Base-by-base conservation (phyloP, 2,113 vertebrate genomes). In the Sardina pilchardus region DNA sequence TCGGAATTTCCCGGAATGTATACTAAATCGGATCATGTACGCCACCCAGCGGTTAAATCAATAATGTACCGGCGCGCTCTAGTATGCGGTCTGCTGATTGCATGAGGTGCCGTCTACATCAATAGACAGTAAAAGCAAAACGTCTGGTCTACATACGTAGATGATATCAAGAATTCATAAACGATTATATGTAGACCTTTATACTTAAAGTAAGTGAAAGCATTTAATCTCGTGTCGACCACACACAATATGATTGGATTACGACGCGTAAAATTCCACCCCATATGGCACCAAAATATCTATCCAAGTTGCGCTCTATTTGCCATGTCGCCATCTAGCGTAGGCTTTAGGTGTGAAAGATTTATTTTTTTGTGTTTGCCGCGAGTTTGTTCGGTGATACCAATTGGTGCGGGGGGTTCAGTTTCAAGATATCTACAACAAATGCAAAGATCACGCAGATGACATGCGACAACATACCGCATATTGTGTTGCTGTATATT, bases 351-450 rank as follows among this genome's bases (percentile, higher is more conserved):
- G 19, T 59, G 53, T 59, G 53, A 6, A 4, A 6, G 19, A 4
- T 56, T 56, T 56, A 59, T 86, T 86, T n/a, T n/a, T n/a, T n/a
- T n/a, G n/a, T n/a, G n/a, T n/a, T n/a, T 89, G 81, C 88, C 89
- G 90, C 87, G 84, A 85, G 81, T 82, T 84, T 24, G 0, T 86
- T 12, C 84, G 88, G 34, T 43, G 47, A 89, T 88, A 89, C 90
- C 87, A 91, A 85, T 10, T 45, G 19, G 4, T 6, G 1, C 80
- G 21, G 34, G 53, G 50, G 53, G 9, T 21, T 4, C 3, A 0
- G 48, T 85, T 42, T 19, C 24, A 71, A 71, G 10, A 30, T 34
- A 71, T 34, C 8, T 71, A 71, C 30, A 71, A 30, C 7, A 12
- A 71, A 16, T 34, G 3, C n/a, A 14, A 14, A 30, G 10, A 8